Conservation (phyloP, 2,888 invertebrate species). For the Torymus tubicola region DNA sequence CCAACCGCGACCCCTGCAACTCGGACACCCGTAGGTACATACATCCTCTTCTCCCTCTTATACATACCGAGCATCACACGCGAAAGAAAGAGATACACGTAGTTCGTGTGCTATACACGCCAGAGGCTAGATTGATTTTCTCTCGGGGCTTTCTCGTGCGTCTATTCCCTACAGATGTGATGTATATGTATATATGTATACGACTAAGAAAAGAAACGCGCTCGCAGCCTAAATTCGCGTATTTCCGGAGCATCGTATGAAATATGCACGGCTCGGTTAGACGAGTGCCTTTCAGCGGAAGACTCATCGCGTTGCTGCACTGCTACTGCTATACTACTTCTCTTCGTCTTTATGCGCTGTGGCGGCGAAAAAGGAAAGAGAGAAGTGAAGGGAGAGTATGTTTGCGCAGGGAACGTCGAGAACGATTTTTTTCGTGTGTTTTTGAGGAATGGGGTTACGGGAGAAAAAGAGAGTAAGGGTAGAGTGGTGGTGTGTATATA, state of each 20-base stretch:
- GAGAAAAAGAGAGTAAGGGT: no score
- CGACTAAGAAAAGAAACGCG: slow-evolving; percentile 6
- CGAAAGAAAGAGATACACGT: background rate
- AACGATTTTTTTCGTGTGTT: no score
- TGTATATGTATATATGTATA: no score
- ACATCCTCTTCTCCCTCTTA: no score
- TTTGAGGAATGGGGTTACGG: no score
- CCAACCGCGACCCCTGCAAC: no score
- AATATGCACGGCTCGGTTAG: slow-evolving; percentile 56
- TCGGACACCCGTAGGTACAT: no score
- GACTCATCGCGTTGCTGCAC: slow-evolving; percentile 42
- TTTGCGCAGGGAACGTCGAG: background rate
- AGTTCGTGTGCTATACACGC: background rate
- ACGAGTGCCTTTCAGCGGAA: slow-evolving; percentile 53
- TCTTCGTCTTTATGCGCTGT: slow-evolving; percentile 16
- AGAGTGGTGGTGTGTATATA: no score
- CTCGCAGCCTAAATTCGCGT: slow-evolving; percentile 48
- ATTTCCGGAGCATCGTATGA: slow-evolving; percentile 52
- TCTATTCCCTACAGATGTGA: background rate
- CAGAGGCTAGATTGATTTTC: slow-evolving; percentile 51
- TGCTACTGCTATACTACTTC: background rate
- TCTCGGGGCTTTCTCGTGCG: slow-evolving; percentile 33
- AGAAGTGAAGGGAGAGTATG: no score
- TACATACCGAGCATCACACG: background rate
- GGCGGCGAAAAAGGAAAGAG: background rate